Conservation (phyloP, 2,113 vertebrate species). For the Panthera leo region DNA sequence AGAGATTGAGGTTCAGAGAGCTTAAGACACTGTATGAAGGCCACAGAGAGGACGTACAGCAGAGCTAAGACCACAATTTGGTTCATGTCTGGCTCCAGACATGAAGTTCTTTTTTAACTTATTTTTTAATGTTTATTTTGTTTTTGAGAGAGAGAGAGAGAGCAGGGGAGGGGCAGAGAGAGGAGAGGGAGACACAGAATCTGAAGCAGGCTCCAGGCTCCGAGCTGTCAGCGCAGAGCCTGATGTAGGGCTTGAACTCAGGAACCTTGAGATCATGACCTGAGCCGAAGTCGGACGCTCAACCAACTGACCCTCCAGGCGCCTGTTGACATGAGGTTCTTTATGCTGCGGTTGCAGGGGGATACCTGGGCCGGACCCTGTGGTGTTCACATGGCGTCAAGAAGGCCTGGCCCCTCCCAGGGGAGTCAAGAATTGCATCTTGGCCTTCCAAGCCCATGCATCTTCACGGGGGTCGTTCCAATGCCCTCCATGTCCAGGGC, state of each 20-base stretch:
- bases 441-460: neutral
- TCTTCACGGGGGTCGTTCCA: neutral
- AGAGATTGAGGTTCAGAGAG: neutral
- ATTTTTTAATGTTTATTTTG: no score
- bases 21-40: neutral
- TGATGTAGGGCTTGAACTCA: no score
- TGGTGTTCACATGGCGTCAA: neutral
- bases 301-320: no score
- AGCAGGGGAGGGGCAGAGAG: no score
- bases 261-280: no score
- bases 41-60: neutral
- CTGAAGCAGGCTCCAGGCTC: no score
- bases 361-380: neutral
- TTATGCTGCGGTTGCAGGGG: neutral
- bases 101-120: neutral
- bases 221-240: no score
- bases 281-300: no score
- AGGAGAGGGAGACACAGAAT: no score
- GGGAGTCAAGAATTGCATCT: neutral
- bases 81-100: neutral
- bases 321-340: accelerated
- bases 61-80: neutral
- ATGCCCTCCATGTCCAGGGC: neutral
- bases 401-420: neutral
- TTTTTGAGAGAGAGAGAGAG: no score